These are phyloP conservation scores for Mus minutoides DNA, from an alignment of 2,797 vertebrate genomes.

Conservation along the genomic window DNA sequence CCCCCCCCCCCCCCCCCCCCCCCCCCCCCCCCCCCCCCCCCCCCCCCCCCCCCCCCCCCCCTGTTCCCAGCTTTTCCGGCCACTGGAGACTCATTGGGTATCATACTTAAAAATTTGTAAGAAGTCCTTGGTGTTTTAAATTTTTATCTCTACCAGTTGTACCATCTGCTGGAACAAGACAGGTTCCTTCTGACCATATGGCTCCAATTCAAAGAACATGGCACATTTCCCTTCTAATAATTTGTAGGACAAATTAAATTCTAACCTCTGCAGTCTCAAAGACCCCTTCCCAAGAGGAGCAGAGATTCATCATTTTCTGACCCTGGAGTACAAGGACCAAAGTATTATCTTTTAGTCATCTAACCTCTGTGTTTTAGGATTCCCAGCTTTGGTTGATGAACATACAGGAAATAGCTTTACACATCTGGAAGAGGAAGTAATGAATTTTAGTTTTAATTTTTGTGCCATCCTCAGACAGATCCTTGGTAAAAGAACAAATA, in stretches of 20 bases:
- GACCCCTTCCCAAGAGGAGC: neutral
- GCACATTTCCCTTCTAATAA: neutral
- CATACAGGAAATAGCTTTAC: neutral
- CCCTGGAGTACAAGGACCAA: neutral
- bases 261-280: neutral
- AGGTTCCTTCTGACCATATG: neutral
- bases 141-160: neutral
- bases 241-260: neutral
- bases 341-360: neutral
- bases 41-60: no score
- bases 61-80: neutral
- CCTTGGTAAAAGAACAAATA: neutral
- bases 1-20: no score
- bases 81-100: neutral
- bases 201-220: neutral
- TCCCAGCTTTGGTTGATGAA: neutral
- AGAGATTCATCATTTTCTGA: neutral
- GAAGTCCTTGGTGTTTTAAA: neutral
- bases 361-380: neutral
- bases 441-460: neutral
- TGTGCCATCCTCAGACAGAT: neutral
- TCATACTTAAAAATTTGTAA: no score
- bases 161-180: neutral
- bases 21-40: rapidly evolving
- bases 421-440: neutral